Percentiles rank a stretch among this genome's conserved stretches.
Conservation (phyloP, 2,888 invertebrate genomes). For the Dynastes grantii region DNA sequence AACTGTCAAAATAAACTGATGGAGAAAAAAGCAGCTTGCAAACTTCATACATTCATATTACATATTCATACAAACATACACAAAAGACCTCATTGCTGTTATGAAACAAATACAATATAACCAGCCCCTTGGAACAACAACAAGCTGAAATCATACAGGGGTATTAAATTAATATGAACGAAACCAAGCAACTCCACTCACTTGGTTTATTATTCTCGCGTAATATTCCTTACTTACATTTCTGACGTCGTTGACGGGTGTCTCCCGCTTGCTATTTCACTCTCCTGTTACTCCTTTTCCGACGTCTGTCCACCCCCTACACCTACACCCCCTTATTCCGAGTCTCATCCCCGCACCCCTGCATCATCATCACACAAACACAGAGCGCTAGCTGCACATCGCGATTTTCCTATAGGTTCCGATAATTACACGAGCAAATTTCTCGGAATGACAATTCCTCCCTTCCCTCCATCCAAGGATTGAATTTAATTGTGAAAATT, state of each 20-base stretch:
- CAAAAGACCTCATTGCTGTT: not conserved
- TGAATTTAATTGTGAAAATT: conserved; percentile 32
- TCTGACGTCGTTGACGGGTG: conserved; percentile 9
- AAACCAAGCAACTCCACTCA: conserved; percentile 6
- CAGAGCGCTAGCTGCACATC: not conserved
- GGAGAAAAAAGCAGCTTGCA: too few relatives aligned
- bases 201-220: conserved; percentile 9
- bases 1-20: too few relatives aligned
- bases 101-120: conserved; percentile 2
- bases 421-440: conserved; percentile 33
- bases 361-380: conserved; percentile 5
- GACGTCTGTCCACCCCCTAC: not conserved
- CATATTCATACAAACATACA: not conserved
- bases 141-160: not conserved
- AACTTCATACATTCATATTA: too few relatives aligned
- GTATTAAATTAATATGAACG: conserved; percentile 23
- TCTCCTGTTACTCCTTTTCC: not conserved
- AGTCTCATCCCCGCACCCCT: not conserved
- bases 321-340: not conserved
- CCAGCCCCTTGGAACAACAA: not conserved
- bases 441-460: conserved; percentile 19
- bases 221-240: conserved; percentile 23
- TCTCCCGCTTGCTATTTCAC: not conserved
- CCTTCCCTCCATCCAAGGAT: not conserved
- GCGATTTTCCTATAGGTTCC: conserved; percentile 20